Conservation (phyloP, 1,140 invertebrate species). For the Hylyphantes graminicola region DNA sequence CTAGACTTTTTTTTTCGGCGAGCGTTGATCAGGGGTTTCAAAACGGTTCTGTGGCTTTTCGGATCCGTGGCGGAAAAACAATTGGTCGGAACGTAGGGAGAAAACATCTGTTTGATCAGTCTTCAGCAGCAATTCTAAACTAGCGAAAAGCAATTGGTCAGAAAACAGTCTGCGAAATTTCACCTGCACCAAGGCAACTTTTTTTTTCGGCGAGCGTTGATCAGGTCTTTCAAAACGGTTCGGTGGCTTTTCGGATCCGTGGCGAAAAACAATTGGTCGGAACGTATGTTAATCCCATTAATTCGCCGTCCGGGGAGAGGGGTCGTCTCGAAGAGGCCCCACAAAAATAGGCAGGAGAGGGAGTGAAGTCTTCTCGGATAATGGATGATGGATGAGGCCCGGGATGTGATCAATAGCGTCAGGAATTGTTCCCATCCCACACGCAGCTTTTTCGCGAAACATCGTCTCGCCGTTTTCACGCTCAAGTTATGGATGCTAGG, state of each 20-base stretch:
- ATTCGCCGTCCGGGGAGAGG: slow-evolving; percentile 44
- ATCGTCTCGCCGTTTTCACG: slow-evolving; percentile 59
- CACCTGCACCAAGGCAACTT: no score
- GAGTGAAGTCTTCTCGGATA: slow-evolving; percentile 59
- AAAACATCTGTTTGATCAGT: slow-evolving; percentile 56
- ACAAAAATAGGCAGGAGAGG: slow-evolving; percentile 45
- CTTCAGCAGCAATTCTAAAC: no score
- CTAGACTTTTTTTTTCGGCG: no score
- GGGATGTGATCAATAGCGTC: slow-evolving; percentile 57
- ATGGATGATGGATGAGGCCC: slow-evolving; percentile 55
- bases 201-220: no score
- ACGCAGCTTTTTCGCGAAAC: slow-evolving; percentile 57
- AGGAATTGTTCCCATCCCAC: slow-evolving; percentile 55
- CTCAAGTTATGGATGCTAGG: slow-evolving; percentile 32
- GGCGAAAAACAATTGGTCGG: slow-evolving; percentile 56
- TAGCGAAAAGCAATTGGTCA: no score
- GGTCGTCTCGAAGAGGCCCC: slow-evolving; percentile 14
- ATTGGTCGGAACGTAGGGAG: slow-evolving; percentile 55
- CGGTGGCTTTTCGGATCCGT: slow-evolving; percentile 35
- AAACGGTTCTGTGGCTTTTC: slow-evolving; percentile 43
- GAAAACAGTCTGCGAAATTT: no score
- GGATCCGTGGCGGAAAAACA: slow-evolving; percentile 52
- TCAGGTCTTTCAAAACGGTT: no score
- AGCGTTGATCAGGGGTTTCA: no score
- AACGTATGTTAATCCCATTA: slow-evolving; percentile 60